phyloP scores from a whole-genome alignment of 2,113 vertebrate genomes.

The Gadus macrocephalus region DNA sequence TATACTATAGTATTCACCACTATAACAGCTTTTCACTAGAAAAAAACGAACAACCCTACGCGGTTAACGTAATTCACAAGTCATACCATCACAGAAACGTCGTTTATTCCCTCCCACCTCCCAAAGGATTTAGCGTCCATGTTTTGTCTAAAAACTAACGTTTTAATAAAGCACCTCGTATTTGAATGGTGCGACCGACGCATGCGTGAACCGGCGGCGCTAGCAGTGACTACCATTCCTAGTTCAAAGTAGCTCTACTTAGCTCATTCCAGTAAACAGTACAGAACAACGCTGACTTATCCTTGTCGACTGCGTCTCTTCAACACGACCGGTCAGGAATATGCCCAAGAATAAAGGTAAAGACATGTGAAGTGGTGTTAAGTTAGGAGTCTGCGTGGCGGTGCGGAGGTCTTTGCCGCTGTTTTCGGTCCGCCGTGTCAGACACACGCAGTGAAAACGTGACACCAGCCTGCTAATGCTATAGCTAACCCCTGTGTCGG shows the following conservation, averaged over 20 bases:
- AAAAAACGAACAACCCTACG: no score
- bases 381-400: no score
- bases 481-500: neutral
- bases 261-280: slow-evolving; percentile 15
- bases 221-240: slow-evolving; percentile 6
- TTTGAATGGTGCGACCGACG: neutral
- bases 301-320: slow-evolving; percentile 5
- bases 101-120: no score
- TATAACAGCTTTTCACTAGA: no score
- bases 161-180: no score
- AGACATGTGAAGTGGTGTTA: neutral
- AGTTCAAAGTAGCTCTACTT: neutral
- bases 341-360: slow-evolving; percentile 79
- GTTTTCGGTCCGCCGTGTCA: slow-evolving; percentile 29
- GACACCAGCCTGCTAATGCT: slow-evolving; percentile 50
- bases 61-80: no score
- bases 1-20: no score
- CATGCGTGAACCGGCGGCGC: slow-evolving; percentile 30
- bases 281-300: neutral
- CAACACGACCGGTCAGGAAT: slow-evolving; percentile 43
- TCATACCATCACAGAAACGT: no score
- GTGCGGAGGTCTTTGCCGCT: neutral
- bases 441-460: slow-evolving; percentile 58
- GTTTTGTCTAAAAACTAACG: no score
- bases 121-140: no score